Evolutionary conservation across 1,140 invertebrate species (phyloP).

Genomic region (Stratiolaelaps scimitus): DNA sequence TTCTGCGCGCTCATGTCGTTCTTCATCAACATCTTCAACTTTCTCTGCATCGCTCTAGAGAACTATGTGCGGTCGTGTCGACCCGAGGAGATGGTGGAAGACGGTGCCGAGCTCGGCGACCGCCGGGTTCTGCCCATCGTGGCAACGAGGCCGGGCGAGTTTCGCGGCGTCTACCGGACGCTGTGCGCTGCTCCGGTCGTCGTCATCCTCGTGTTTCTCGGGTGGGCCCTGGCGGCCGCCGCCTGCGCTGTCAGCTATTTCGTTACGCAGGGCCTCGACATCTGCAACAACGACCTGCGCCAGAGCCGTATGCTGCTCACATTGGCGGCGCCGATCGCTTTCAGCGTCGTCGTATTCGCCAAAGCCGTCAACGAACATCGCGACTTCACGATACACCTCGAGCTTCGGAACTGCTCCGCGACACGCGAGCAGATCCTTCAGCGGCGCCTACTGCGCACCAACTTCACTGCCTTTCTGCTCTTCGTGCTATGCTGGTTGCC

Average conservation of each 20-base stretch:
- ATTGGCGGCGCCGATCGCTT: constrained; percentile 30
- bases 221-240: constrained; percentile 30
- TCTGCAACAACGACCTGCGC: constrained; percentile 31
- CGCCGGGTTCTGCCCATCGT: constrained; percentile 26
- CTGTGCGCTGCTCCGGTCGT: constrained; percentile 26
- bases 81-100: constrained; percentile 27
- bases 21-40: constrained; percentile 53
- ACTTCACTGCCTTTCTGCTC: constrained; percentile 33
- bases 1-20: constrained; percentile 53
- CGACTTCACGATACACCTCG: constrained; percentile 30
- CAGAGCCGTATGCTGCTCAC: constrained; percentile 32
- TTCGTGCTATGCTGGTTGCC: constrained; percentile 35
- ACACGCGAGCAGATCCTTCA: constrained; percentile 34
- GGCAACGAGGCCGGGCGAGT: constrained; percentile 28
- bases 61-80: constrained; percentile 36
- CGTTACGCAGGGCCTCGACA: constrained; percentile 31
- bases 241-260: constrained; percentile 26
- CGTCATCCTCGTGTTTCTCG: constrained; percentile 31
- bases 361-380: constrained; percentile 31
- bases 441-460: constrained; percentile 33
- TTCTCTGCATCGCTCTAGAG: constrained; percentile 52
- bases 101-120: constrained; percentile 21
- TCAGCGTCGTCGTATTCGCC: constrained; percentile 31
- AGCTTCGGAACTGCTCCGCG: constrained; percentile 31
- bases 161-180: constrained; percentile 29